Conservation (phyloP, 2,888 invertebrate genomes). For the Yponomeuta evonymella region DNA sequence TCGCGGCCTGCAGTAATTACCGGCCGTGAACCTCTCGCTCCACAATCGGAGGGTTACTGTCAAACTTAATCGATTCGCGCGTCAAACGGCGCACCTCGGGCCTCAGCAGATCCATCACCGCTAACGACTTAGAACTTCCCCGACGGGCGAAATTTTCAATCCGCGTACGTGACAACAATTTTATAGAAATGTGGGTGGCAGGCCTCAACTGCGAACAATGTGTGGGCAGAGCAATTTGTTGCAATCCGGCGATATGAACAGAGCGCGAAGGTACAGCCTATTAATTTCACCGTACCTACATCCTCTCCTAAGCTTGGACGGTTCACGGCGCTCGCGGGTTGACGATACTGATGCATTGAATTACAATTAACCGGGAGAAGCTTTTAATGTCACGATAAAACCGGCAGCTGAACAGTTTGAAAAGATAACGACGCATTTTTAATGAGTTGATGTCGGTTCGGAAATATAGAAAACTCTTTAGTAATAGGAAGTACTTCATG, state of each 20-base stretch:
- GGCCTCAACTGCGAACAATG: slow-evolving; percentile 29
- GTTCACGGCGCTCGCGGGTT: background rate
- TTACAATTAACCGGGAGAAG: slow-evolving; percentile 61
- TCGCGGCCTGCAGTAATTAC: slow-evolving; percentile 48
- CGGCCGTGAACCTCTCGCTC: slow-evolving; percentile 44
- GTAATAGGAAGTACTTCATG: slow-evolving; percentile 11
- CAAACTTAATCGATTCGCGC: slow-evolving; percentile 65
- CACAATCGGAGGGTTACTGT: slow-evolving; percentile 58
- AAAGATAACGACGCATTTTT: slow-evolving; percentile 61
- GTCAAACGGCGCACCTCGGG: slow-evolving; percentile 45
- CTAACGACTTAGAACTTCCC: slow-evolving; percentile 49
- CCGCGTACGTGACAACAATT: slow-evolving; percentile 34
- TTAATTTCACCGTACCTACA: slow-evolving; percentile 29
- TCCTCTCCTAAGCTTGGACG: background rate
- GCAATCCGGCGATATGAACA: slow-evolving; percentile 21
- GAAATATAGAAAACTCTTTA: slow-evolving; percentile 11
- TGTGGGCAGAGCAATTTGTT: slow-evolving; percentile 38
- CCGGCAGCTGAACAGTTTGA: slow-evolving; percentile 53
- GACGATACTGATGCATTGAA: slow-evolving; percentile 57
- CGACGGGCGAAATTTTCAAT: slow-evolving; percentile 37
- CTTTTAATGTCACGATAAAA: slow-evolving; percentile 58
- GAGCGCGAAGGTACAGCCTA: slow-evolving; percentile 24
- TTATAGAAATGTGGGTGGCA: slow-evolving; percentile 34
- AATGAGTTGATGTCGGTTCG: slow-evolving; percentile 44
- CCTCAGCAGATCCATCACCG: slow-evolving; percentile 45